Base-by-base conservation (phyloP, 1,140 invertebrate genomes). In the Apocrypta bakeri region DNA sequence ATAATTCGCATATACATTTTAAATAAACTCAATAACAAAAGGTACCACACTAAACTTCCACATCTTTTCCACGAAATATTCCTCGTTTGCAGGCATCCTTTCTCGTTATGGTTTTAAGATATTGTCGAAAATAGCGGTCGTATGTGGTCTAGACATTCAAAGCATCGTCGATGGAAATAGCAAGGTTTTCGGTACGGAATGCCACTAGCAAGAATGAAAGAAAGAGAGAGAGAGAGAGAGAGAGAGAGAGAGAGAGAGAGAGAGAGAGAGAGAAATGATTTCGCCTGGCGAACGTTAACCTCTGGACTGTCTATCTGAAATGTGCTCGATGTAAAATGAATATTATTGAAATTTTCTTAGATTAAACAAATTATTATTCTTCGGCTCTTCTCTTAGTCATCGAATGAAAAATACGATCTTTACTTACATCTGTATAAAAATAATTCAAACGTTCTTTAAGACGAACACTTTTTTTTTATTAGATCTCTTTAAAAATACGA, bases 131-230 rank as follows among this genome's bases (percentile, higher is more conserved):
- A 90, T 91, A 90, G 87, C 79, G 80, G 68, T 21, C 48, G 61
- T 66, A 69, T 85, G 68, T 72, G 83, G 86, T 90, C 88, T 90
- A 90, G 88, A 90, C 87, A 84, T 72, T 66, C 31, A 84, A 84
- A 72, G 66, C 85, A 83, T 81, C 86, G 83, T 80, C 87, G 89
- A 89, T 90, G 86, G 85, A 89, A 90, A 91, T 90, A 89, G 87
- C 87, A 66, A 40, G 79, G 48, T 85, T 86, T 83, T 82, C 66
- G 74, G 24, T 27, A 24, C 61, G 76, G 37, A 74, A 71, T 42
- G 31, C 21, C 79, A 42, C 64, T 82, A 86, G 85, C 24, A 63
- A 63, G 48, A 77, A 76, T 82, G 29, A 72, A 82, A 72, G 21
- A 37, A 29, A 27, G 40, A 4, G 29, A 56, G n/a, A 84, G 78